These are phyloP conservation scores for Euclidia mi DNA, from an alignment of 2,888 invertebrate species.

Conservation along the genomic window DNA sequence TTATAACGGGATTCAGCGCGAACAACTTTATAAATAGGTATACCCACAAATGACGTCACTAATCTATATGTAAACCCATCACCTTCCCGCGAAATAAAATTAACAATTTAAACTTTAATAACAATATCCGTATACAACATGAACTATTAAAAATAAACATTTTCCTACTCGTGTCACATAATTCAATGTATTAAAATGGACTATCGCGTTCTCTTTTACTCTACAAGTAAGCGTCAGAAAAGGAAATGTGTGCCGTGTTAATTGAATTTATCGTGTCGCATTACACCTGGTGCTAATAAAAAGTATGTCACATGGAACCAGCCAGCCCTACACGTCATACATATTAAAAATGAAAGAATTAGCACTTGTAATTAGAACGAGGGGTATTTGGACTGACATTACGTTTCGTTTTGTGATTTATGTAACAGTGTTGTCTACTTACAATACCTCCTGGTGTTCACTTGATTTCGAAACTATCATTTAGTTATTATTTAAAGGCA, in stretches of 20 bases:
- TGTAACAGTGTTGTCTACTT: no score
- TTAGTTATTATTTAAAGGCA: no score
- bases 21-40: conserved; percentile 43
- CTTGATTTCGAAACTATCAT: no score
- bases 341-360: conserved; percentile 3
- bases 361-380: conserved; percentile 7
- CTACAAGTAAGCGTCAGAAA: conserved; percentile 16
- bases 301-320: conserved; percentile 2
- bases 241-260: conserved; percentile 35
- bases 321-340: not conserved
- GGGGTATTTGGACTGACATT: no score
- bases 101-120: not conserved
- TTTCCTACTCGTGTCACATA: no score
- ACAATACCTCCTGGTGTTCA: no score
- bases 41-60: conserved; percentile 36
- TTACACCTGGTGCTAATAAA: conserved; percentile 24
- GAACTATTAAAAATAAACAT: no score
- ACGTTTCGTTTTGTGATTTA: no score
- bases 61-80: not conserved
- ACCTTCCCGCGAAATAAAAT: not conserved
- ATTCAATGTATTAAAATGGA: not conserved
- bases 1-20: conserved; percentile 38
- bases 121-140: not conserved
- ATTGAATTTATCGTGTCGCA: conserved; percentile 42
- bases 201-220: conserved; percentile 27